These are phyloP conservation scores for Stichodactyla helianthus DNA, from an alignment of 64 coral and sea anemone species.

Conservation along the genomic window DNA sequence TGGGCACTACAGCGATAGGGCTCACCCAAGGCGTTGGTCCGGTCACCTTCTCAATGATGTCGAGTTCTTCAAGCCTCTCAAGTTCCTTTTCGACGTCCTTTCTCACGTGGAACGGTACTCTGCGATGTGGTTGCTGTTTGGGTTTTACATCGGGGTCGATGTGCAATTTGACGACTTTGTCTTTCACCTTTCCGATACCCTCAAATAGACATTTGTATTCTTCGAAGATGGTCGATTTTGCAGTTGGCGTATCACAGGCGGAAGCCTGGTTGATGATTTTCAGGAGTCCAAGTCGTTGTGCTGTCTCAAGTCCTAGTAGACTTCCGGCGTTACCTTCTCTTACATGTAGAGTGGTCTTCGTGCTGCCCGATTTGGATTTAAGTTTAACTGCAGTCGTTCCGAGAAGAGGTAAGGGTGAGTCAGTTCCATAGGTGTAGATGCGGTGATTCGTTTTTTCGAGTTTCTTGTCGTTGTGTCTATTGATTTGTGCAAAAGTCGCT, in stretches of 20 bases:
- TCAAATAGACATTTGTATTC: conserved; percentile 55
- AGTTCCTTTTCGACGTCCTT: conserved; percentile 64
- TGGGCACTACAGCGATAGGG: conserved; percentile 47
- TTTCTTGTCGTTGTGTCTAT: conserved; percentile 1
- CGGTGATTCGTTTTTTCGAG: not conserved
- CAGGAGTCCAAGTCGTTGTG: conserved; percentile 42
- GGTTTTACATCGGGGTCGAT: conserved; percentile 47
- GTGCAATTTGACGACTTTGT: conserved; percentile 57
- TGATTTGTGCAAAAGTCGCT: conserved; percentile 29
- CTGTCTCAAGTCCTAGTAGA: conserved; percentile 43
- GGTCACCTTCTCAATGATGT: conserved; percentile 49
- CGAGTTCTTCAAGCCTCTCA: conserved; percentile 47
- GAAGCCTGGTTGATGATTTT: conserved; percentile 47
- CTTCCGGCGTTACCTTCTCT: conserved; percentile 24
- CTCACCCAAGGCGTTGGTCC: conserved; percentile 55
- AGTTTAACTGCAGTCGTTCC: conserved; percentile 18
- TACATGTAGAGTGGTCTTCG: conserved; percentile 11
- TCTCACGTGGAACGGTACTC: conserved; percentile 55
- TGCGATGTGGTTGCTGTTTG: conserved; percentile 58
- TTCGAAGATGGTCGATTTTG: conserved; percentile 6
- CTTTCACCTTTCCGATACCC: conserved; percentile 62
- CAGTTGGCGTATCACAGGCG: not conserved
- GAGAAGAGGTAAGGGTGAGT: conserved; percentile 18
- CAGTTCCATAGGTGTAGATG: conserved; percentile 16
- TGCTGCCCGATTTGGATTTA: not conserved